A percentile compares a stretch with the other conserved stretches of the same genome.
phyloP scores from a whole-genome alignment of 1,140 invertebrate species.

The Drosophila truncata region DNA sequence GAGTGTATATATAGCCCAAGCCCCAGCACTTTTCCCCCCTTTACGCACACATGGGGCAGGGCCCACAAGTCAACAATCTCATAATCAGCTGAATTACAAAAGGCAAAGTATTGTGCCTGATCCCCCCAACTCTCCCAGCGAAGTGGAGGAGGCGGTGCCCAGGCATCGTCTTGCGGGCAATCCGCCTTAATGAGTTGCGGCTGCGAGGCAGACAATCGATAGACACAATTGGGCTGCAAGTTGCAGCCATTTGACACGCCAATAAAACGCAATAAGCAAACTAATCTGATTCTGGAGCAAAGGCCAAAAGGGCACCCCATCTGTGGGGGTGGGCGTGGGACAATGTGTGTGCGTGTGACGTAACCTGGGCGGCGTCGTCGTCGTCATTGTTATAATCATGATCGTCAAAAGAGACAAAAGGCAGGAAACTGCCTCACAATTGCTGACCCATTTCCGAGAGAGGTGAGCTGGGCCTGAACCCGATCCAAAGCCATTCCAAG shows the following conservation, averaged over 20 bases:
- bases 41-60: slow-evolving; percentile 24
- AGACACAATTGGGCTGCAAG: slow-evolving; percentile 42
- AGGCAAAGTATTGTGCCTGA: slow-evolving; percentile 50
- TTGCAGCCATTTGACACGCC: slow-evolving; percentile 65
- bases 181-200: slow-evolving; percentile 54
- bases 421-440: slow-evolving; percentile 65
- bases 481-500: slow-evolving; percentile 27
- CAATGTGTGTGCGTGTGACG: slow-evolving; percentile 23
- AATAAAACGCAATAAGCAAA: slow-evolving; percentile 63
- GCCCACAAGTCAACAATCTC: slow-evolving; percentile 79
- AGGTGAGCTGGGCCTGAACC: slow-evolving; percentile 26
- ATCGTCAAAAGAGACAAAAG: slow-evolving; percentile 67
- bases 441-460: slow-evolving; percentile 69
- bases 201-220: slow-evolving; percentile 48
- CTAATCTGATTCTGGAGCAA: slow-evolving; percentile 49
- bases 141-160: slow-evolving; percentile 11
- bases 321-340: slow-evolving; percentile 52
- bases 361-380: slow-evolving; percentile 27
- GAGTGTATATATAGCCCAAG: slow-evolving; percentile 31
- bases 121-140: neutral
- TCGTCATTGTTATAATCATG: slow-evolving; percentile 39
- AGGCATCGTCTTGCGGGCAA: slow-evolving; percentile 27
- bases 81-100: slow-evolving; percentile 80
- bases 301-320: slow-evolving; percentile 56
- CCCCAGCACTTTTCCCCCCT: slow-evolving; percentile 23